Conservation (phyloP, 1,140 invertebrate genomes). For the Alviniconcha marisindica region DNA sequence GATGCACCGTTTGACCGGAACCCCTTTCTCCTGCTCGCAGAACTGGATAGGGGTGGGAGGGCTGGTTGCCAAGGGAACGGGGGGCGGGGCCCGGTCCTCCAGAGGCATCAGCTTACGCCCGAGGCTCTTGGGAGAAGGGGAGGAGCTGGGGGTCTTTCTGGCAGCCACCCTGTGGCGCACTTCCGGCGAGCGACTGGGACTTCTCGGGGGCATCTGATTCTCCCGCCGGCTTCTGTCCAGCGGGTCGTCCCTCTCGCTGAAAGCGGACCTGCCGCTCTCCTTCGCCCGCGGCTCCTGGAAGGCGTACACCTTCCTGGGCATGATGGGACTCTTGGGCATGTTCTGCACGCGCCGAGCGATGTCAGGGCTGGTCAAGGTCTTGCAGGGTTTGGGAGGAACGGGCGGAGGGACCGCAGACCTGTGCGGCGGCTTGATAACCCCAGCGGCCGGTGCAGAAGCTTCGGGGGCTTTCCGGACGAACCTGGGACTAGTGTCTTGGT, state of each 20-base stretch:
- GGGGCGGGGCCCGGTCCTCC: neutral
- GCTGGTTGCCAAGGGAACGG: neutral
- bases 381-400: conserved; percentile 8
- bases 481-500: neutral
- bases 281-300: neutral
- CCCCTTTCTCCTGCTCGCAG: conserved; percentile 25
- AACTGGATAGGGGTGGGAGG: neutral
- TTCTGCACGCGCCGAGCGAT: conserved; percentile 10
- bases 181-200: conserved; percentile 12
- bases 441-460: neutral
- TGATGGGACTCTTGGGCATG: conserved; percentile 21
- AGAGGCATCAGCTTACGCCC: conserved; percentile 18
- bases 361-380: conserved; percentile 2
- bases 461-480: neutral
- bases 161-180: neutral
- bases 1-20: conserved; percentile 25
- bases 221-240: neutral
- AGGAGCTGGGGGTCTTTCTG: conserved; percentile 32
- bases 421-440: neutral
- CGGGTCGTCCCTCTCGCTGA: neutral
- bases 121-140: conserved; percentile 24
- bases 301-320: conserved; percentile 6
- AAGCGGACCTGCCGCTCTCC: neutral
- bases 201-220: conserved; percentile 13
- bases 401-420: neutral